These are phyloP conservation scores for Gasterosteus nipponicus DNA, from an alignment of 2,113 vertebrate species.

Conservation along the genomic window DNA sequence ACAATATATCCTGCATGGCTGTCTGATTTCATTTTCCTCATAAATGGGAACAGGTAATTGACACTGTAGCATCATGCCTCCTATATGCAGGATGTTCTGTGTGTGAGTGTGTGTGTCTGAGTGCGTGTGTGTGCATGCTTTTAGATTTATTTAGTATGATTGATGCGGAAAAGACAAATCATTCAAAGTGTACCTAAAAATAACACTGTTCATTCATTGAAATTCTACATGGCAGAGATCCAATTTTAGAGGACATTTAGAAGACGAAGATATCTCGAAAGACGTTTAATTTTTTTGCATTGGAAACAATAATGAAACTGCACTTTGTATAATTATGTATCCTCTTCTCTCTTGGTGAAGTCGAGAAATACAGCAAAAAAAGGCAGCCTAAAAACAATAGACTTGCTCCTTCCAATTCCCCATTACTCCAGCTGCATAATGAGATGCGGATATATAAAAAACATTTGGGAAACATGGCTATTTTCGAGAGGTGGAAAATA, in stretches of 20 bases:
- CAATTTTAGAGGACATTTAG: slow-evolving; percentile 50
- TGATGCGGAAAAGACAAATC: slow-evolving; percentile 48
- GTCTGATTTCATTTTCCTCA: slow-evolving; percentile 35
- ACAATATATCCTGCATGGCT: slow-evolving; percentile 4
- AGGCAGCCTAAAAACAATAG: slow-evolving; percentile 38
- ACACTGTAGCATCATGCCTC: slow-evolving; percentile 19
- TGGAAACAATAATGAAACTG: slow-evolving; percentile 55
- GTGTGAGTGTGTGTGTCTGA: background rate
- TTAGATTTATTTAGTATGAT: slow-evolving; percentile 16
- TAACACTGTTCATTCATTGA: slow-evolving; percentile 67
- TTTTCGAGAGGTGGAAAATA: slow-evolving; percentile 16
- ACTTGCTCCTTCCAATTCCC: slow-evolving; percentile 49
- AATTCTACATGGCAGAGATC: slow-evolving; percentile 57
- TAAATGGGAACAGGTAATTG: slow-evolving; percentile 40
- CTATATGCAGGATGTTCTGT: background rate
- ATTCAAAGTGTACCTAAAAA: slow-evolving; percentile 67
- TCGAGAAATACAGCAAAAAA: background rate
- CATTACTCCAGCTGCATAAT: slow-evolving; percentile 31
- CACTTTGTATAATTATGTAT: slow-evolving; percentile 66
- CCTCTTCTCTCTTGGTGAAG: slow-evolving; percentile 10
- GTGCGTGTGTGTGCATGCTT: background rate
- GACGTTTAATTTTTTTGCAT: slow-evolving; percentile 54
- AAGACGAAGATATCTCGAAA: slow-evolving; percentile 24
- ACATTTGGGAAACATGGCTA: background rate
- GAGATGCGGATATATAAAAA: slow-evolving; percentile 23